Base-by-base conservation (phyloP, 2,797 vertebrate genomes). In the Periparus ater region DNA sequence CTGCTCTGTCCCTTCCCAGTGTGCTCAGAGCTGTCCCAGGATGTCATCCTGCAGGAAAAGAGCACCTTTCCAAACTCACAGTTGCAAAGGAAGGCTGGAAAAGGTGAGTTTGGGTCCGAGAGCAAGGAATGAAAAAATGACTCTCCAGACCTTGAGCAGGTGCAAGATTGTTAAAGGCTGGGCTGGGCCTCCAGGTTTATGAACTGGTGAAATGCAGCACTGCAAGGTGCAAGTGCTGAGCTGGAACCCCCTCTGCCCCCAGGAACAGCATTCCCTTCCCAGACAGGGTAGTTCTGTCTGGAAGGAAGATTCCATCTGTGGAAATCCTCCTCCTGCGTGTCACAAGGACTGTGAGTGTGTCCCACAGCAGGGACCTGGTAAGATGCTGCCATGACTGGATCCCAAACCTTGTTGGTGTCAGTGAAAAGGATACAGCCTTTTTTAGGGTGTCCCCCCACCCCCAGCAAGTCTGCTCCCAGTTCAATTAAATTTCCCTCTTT, bases 381-480 rank as follows among this genome's bases (percentile, higher is more conserved):
- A 38, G 5, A 42, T 50, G 27, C 16, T 91, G 44, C 25, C 27
- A 3, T 22, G 34, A 21, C 48, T 36, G 45, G 21, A 62, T 53
- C 27, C 66, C 40, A 63, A 51, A 34, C 17, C 36, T 74, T 48
- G 10, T 3, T 55, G 27, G 45, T 40, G 36, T 13, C 65, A 36
- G 7, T 36, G 65, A 61, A 86, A 83, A 76, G 22, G 23, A 62
- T 42, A 22, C 50, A 77, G n/a, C 6, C 10, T 6, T 54, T 80
- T 62, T 29, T 50, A 54, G 29, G 34, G 42, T 27, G 32, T 36
- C 9, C 32, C 30, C 2, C 1, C 2, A 0, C 12, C 5, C 26
- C 21, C 42, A 61, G 26, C 55, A 82, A 47, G 20, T 26, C 63
- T 79, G 48, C n/a, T 68, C 26, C 17, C 29, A 27, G 7, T 42